Percentiles rank a stretch among this genome's conserved stretches.
phyloP scores from a whole-genome alignment of 2,113 vertebrate genomes.

The Tragelaphus strepsiceros region DNA sequence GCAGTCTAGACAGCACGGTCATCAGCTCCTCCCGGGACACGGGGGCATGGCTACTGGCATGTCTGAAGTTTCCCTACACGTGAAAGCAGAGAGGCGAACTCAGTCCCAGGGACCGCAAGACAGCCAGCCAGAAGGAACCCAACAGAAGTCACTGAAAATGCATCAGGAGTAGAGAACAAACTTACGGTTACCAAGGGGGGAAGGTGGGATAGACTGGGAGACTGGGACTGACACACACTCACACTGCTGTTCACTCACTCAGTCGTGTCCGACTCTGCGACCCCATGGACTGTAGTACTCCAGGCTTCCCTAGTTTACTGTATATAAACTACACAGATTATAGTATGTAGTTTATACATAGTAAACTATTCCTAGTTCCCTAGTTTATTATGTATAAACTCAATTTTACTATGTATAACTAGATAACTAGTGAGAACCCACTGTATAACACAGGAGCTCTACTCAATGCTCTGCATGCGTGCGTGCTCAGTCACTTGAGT shows the following conservation, averaged over 20 bases:
- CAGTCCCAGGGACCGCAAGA: neutral
- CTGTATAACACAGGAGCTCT: neutral
- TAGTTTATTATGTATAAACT: neutral
- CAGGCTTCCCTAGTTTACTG: neutral
- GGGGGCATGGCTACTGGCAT: constrained; percentile 76
- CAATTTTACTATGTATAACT: neutral
- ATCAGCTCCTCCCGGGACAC: constrained; percentile 91
- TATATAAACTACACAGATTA: neutral
- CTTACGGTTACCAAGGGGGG: neutral
- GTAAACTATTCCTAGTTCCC: neutral
- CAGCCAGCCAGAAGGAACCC: neutral
- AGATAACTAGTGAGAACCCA: neutral
- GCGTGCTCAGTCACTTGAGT: neutral
- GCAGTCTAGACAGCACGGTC: constrained; percentile 85
- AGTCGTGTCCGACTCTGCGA: neutral
- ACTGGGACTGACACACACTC: neutral
- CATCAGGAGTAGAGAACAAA: neutral
- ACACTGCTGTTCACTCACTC: neutral
- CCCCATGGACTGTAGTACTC: neutral
- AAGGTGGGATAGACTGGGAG: neutral
- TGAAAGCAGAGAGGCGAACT: constrained; percentile 15
- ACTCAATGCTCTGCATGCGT: neutral
- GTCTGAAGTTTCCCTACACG: constrained; percentile 89
- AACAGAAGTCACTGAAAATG: neutral
- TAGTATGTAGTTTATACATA: neutral